Conservation (phyloP, 2,888 invertebrate genomes). For the Lasioglossum figueresi region DNA sequence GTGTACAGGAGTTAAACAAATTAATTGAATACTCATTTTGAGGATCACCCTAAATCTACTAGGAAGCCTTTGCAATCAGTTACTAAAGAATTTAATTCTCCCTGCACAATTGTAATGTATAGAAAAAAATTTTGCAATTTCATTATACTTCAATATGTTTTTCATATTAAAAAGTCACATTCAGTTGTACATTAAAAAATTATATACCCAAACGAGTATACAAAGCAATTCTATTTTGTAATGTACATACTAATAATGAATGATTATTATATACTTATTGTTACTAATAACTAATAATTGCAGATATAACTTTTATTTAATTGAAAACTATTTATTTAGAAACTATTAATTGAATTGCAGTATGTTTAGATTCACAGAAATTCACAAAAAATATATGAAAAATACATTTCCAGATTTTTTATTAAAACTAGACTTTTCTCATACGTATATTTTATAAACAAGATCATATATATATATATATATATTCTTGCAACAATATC, state of each 20-base stretch:
- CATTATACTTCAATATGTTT: not conserved
- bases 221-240: no score
- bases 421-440: not conserved
- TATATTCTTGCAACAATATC: not conserved
- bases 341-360: not conserved
- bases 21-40: constrained; percentile 16
- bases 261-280: not conserved
- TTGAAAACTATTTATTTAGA: not conserved
- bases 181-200: not conserved
- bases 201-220: no score
- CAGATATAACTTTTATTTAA: not conserved
- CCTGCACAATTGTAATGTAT: not conserved
- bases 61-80: constrained; percentile 1
- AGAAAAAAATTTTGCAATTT: not conserved
- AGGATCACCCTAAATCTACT: constrained; percentile 11
- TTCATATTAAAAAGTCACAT: not conserved
- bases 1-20: constrained; percentile 6
- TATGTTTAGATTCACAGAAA: not conserved
- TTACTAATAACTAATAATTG: not conserved
- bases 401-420: not conserved
- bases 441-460: not conserved
- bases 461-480: not conserved
- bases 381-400: not conserved
- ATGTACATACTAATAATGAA: not conserved
- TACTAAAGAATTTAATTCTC: not conserved